A percentile compares a stretch with the other conserved stretches of the same genome.
phyloP scores from a whole-genome alignment of 1,140 invertebrate species.

The Euura saliciscinereae region DNA sequence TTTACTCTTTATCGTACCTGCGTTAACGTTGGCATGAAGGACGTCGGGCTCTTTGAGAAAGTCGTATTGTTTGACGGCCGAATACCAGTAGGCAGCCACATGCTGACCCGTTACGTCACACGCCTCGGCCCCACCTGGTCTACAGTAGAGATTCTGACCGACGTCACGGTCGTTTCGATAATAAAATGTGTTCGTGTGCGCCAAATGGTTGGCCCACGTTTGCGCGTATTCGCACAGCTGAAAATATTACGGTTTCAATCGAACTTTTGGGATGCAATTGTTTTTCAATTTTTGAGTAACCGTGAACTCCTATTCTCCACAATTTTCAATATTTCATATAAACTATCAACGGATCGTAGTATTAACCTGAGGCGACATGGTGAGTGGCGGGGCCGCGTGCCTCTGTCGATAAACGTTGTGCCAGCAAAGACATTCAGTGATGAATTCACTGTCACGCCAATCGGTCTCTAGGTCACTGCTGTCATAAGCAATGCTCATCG shows the following conservation, averaged over 20 bases:
- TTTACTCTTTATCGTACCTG: slow-evolving; percentile 62
- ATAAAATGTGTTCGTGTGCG: slow-evolving; percentile 77
- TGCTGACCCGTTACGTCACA: slow-evolving; percentile 78
- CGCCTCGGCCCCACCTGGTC: slow-evolving; percentile 68
- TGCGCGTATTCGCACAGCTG: slow-evolving; percentile 82
- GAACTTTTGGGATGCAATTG: not conserved
- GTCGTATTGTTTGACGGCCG: slow-evolving; percentile 77
- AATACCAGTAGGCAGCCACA: slow-evolving; percentile 87
- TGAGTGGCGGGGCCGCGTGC: slow-evolving; percentile 72
- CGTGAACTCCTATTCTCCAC: too few relatives aligned
- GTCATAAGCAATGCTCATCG: slow-evolving; percentile 72
- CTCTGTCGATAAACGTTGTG: slow-evolving; percentile 80
- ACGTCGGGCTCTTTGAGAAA: slow-evolving; percentile 76
- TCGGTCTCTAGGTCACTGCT: slow-evolving; percentile 72
- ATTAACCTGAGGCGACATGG: slow-evolving; percentile 74
- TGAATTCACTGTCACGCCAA: slow-evolving; percentile 81
- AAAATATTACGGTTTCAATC: slow-evolving; percentile 28
- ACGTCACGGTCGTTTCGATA: slow-evolving; percentile 76
- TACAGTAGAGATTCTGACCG: slow-evolving; percentile 78
- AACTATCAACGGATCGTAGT: not conserved
- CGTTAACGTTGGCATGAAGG: slow-evolving; percentile 77
- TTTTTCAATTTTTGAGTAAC: not conserved
- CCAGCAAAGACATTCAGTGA: slow-evolving; percentile 80
- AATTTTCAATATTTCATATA: not conserved
- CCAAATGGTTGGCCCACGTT: slow-evolving; percentile 84